Conservation (phyloP, 2,888 invertebrate species). For the Hetaerina titia region DNA sequence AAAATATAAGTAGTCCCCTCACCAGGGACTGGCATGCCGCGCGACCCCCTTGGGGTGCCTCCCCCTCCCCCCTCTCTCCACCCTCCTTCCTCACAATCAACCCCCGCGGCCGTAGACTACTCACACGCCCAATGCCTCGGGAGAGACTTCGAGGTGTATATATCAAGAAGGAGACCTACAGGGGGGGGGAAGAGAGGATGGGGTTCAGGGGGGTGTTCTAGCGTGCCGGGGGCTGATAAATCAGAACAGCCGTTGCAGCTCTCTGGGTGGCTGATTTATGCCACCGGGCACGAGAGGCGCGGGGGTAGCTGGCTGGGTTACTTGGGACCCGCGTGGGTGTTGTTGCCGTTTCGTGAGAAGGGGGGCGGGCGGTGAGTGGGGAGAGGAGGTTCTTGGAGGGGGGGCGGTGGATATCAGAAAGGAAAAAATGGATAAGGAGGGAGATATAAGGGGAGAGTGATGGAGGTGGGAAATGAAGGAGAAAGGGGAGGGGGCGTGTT, state of each 20-base stretch:
- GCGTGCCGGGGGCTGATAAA: constrained; percentile 56
- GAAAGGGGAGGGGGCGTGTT: not conserved
- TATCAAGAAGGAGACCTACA: not conserved
- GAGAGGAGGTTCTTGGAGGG: too few species aligned
- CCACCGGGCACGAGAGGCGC: not conserved
- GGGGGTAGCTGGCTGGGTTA: not conserved
- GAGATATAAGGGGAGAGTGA: not conserved
- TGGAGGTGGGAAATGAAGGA: not conserved
- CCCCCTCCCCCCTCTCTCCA: too few species aligned
- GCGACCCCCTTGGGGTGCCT: too few species aligned
- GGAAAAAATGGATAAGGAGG: not conserved
- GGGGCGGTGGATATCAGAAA: not conserved
- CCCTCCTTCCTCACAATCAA: not conserved
- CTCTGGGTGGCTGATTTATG: constrained; percentile 24
- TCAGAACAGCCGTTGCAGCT: constrained; percentile 34
- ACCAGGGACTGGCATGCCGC: too few species aligned
- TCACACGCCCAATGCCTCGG: not conserved
- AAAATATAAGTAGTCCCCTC: too few species aligned
- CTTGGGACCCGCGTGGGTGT: not conserved
- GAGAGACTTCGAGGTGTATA: constrained; percentile 25
- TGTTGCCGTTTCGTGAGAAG: not conserved
- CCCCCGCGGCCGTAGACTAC: constrained; percentile 1
- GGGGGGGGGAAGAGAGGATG: not conserved
- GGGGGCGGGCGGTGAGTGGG: not conserved
- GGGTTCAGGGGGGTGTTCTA: not conserved